Evolutionary conservation across 2,888 invertebrate species (phyloP).

Genomic region (Drosophila rellima): DNA sequence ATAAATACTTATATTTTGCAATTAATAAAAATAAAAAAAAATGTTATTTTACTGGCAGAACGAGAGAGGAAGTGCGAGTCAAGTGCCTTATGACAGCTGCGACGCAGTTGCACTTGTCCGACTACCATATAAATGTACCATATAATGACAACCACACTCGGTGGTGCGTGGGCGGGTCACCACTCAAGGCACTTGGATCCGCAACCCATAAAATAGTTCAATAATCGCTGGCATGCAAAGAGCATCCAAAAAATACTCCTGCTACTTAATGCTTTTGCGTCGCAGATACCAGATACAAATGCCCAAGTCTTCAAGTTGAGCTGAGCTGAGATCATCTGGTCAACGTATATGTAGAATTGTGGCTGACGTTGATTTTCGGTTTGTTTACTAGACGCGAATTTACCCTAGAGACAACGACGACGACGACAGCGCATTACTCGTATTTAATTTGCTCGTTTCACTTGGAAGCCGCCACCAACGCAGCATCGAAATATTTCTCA

Average conservation of each 20-base stretch:
- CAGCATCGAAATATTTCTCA: constrained; percentile 68
- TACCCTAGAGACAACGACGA: constrained; percentile 31
- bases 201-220: constrained; percentile 54
- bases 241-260: constrained; percentile 58
- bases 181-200: constrained; percentile 36
- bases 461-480: constrained; percentile 67
- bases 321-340: constrained; percentile 58
- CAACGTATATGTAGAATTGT: constrained; percentile 1
- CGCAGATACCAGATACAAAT: constrained; percentile 61
- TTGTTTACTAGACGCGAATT: constrained; percentile 43
- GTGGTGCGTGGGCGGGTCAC: constrained; percentile 55
- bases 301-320: constrained; percentile 8
- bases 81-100: constrained; percentile 57
- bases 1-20: constrained; percentile 4
- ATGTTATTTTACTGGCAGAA: not conserved
- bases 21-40: constrained; percentile 8
- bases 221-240: constrained; percentile 59
- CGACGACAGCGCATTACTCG: constrained; percentile 26
- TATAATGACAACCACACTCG: constrained; percentile 9
- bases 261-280: constrained; percentile 49
- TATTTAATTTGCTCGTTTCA: constrained; percentile 50
- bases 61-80: constrained; percentile 54
- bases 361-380: constrained; percentile 15
- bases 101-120: constrained; percentile 44
- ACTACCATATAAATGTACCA: constrained; percentile 1